Evolutionary conservation across 2,797 vertebrate species (phyloP).

Genomic region (Danio jaintianensis): DNA sequence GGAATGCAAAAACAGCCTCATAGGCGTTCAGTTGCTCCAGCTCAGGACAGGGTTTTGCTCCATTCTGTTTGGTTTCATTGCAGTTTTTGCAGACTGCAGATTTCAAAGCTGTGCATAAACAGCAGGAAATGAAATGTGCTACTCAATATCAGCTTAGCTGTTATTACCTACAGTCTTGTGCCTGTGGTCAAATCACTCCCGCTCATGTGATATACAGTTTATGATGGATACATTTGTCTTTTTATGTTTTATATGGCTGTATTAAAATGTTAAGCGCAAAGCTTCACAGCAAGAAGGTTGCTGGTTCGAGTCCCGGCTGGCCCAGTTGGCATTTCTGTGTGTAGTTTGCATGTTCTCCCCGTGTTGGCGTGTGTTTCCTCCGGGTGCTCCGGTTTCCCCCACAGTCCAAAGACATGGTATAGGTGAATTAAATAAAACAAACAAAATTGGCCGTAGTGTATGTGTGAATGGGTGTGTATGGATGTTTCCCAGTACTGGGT

Average conservation of each 20-base stretch:
- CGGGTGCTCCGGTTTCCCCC: too few species aligned
- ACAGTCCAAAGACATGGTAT: too few species aligned
- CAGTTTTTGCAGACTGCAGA: not conserved
- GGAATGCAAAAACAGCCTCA: not conserved
- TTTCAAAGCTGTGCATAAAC: not conserved
- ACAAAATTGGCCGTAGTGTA: too few species aligned
- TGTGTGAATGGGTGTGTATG: too few species aligned
- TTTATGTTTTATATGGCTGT: too few species aligned
- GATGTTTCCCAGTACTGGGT: too few species aligned
- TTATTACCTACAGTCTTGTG: constrained; percentile 13
- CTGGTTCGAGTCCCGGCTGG: too few species aligned
- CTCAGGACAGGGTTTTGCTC: not conserved
- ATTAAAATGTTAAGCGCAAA: not conserved
- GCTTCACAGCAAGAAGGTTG: too few species aligned
- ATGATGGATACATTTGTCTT: not conserved
- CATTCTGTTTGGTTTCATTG: not conserved
- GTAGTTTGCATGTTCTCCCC: too few species aligned
- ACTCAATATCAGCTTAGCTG: not conserved
- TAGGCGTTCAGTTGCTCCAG: not conserved
- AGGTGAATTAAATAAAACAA: too few species aligned
- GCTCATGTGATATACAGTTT: not conserved
- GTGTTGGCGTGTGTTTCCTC: too few species aligned
- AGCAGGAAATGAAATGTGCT: not conserved
- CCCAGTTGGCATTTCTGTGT: too few species aligned
- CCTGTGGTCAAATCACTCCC: not conserved